Evolutionary conservation across 2,113 vertebrate species (phyloP).

Genomic region (Oryctolagus cuniculus): DNA sequence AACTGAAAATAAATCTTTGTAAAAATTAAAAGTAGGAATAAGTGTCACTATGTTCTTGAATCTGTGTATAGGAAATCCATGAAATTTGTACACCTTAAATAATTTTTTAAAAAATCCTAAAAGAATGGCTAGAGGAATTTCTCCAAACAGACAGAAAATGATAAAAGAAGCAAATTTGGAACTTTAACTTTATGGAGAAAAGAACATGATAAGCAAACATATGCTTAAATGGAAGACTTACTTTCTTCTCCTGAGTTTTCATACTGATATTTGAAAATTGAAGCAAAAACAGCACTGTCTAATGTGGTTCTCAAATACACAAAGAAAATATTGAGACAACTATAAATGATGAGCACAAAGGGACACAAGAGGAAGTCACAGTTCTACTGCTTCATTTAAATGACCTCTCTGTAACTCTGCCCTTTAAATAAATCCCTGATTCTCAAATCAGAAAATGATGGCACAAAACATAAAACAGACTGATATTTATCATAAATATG

Average conservation of each 20-base stretch:
- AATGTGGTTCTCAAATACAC: background rate
- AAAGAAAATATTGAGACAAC: background rate
- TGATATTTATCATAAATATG: constrained; percentile 34
- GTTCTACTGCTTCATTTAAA: background rate
- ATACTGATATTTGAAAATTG: background rate
- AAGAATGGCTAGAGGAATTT: background rate
- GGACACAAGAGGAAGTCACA: background rate
- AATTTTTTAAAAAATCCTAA: background rate
- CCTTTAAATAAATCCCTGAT: background rate
- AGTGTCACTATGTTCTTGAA: too few relatives aligned
- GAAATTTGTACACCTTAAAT: too few relatives aligned
- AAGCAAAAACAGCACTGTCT: background rate
- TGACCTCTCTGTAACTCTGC: too few relatives aligned
- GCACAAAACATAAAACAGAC: constrained; percentile 11
- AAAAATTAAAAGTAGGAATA: too few relatives aligned
- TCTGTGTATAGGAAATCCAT: too few relatives aligned
- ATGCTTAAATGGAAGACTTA: background rate
- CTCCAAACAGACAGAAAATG: background rate
- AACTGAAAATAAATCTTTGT: too few relatives aligned
- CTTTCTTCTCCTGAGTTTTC: background rate
- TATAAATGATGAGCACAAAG: background rate
- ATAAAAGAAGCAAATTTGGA: background rate
- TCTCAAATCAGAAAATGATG: constrained; percentile 26
- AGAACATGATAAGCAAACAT: background rate
- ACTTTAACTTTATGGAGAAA: background rate